Evolutionary conservation across 2,888 invertebrate species (phyloP), one percentile per base, ranked within the genome.

Genomic region (Agonopterix arenella): DNA sequence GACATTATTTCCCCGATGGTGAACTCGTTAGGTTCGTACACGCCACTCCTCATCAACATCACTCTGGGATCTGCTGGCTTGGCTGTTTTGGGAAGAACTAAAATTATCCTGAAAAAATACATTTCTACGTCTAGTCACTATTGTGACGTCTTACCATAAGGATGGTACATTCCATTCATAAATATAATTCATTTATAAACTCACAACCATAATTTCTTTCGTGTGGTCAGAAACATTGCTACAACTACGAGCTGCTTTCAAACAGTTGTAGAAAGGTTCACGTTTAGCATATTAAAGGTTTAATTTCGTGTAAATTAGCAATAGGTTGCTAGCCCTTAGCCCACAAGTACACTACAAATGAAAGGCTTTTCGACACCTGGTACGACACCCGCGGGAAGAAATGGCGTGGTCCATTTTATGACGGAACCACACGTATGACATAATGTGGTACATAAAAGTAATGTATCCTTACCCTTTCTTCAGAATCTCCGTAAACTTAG

Each of bases 41-140:
- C 55, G 2, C 90, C 90, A 0, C 84, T 80, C 3, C 90, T 78
- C 44, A 90, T 72, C 4, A 91, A 69, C 5, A 85, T 69, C 0
- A 91, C 76, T 45, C 86, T 70, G 0, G 90, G 88, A 0, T 64
- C 60, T 43, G 60, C 64, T 4, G 66, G 58, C 4, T 61, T 60
- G 10, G 55, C 52, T 0, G 62, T 49, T 43, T 68, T 60, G 0
- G 70, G 70, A 13, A 76, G 51, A 4, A 65, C 49, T 1, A 67
- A 18, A 38, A 62, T 52, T 2, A 50, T 18, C 10, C 65, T 66
- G 56, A 11, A 55, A 55, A 51, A 11, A 28, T 7, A 28, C 2
- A 5, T 28, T 28, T 5, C 28, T 5, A 28, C 28, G 28, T 18
- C 18, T 2, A 7, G 5, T 28, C 1, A 28, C 28, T 28, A 18